Percentiles rank a stretch among this genome's conserved stretches.
phyloP scores from a whole-genome alignment of 1,140 invertebrate genomes.

The Antheraea pernyi region DNA sequence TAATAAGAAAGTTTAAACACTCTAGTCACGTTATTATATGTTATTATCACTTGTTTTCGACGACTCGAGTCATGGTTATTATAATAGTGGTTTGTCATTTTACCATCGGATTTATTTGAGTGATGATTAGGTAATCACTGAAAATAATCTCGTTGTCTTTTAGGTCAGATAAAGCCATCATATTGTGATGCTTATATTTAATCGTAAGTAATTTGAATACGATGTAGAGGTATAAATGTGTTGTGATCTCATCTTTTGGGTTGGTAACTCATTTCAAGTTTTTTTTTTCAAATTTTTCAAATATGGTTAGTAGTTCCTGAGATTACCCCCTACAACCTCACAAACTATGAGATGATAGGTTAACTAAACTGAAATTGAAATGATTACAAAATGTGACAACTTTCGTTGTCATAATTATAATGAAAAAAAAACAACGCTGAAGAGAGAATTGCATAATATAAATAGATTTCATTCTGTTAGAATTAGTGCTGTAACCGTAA shows the following conservation, averaged over 20 bases:
- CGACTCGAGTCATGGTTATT: neutral
- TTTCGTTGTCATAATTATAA: neutral
- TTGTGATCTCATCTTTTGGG: no score
- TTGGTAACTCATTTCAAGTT: no score
- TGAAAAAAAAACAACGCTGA: neutral
- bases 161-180: no score
- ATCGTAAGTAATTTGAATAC: no score
- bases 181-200: no score
- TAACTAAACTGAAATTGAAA: neutral
- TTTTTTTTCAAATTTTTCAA: no score
- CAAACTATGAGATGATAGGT: no score
- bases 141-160: no score
- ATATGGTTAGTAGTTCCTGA: no score
- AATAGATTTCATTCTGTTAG: neutral
- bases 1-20: conserved; percentile 1
- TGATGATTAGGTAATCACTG: no score
- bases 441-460: neutral
- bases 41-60: neutral
- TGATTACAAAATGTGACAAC: neutral
- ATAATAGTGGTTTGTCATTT: neutral
- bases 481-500: conserved; percentile 3
- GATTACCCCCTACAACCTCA: no score
- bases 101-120: neutral
- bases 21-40: neutral
- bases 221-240: no score